phyloP scores from a whole-genome alignment of 2,888 invertebrate genomes.

The Chrysomela aeneicollis region DNA sequence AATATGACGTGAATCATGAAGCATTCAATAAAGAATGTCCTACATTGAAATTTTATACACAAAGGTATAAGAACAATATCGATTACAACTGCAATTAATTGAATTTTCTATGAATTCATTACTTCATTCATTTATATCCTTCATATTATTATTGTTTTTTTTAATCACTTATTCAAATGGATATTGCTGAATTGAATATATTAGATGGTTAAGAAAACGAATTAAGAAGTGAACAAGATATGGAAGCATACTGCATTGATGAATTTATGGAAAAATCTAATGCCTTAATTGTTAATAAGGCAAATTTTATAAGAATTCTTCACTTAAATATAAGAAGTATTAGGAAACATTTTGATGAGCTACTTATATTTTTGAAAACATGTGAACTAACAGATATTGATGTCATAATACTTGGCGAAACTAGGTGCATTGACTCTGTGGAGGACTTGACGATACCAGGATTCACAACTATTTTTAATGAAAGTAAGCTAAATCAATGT shows the following conservation, averaged over 20 bases:
- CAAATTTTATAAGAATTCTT: not conserved
- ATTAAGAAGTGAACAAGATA: not conserved
- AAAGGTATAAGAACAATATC: not conserved
- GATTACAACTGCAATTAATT: not conserved
- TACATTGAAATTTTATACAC: not conserved
- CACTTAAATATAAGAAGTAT: not conserved
- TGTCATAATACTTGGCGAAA: not conserved
- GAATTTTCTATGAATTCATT: not conserved
- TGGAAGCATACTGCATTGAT: not conserved
- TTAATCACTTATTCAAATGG: not conserved
- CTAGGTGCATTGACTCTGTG: not conserved
- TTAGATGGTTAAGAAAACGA: not conserved
- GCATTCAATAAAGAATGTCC: constrained; percentile 8
- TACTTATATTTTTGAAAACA: not conserved
- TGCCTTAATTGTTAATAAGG: not conserved
- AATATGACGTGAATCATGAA: constrained; percentile 13
- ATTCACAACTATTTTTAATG: not conserved
- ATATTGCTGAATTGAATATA: not conserved
- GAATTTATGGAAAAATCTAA: not conserved
- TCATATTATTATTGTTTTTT: not conserved
- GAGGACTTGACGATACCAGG: not conserved
- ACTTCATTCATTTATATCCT: not conserved
- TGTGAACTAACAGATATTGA: not conserved
- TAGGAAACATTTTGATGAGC: not conserved
- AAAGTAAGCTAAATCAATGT: not conserved